A percentile compares a stretch with the other conserved stretches of the same genome.
These are phyloP conservation scores for Caenorhabditis auriculariae DNA, from an alignment of 2,888 invertebrate species.

Conservation along the genomic window DNA sequence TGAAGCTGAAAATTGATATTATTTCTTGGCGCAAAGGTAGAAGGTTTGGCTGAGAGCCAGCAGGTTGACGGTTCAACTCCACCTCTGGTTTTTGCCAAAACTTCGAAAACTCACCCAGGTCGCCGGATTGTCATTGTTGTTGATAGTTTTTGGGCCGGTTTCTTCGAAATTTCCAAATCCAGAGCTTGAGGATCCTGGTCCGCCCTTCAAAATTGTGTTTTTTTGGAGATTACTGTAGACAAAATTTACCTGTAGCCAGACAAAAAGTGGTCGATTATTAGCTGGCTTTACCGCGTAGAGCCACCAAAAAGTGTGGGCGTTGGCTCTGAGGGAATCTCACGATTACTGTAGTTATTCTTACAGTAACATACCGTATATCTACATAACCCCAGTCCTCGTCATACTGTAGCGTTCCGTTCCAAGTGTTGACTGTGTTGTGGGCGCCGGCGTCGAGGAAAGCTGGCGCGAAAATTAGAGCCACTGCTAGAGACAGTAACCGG, in stretches of 20 bases:
- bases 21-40: not conserved
- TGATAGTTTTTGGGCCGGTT: constrained; percentile 76
- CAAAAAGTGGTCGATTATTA: constrained; percentile 72
- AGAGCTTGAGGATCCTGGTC: constrained; percentile 80
- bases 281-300: constrained; percentile 71
- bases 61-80: too few relatives aligned
- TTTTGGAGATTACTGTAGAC: not conserved
- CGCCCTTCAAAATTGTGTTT: too few relatives aligned
- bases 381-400: constrained; percentile 46
- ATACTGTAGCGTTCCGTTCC: constrained; percentile 36
- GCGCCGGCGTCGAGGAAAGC: too few relatives aligned
- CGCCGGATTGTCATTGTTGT: constrained; percentile 74
- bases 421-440: constrained; percentile 42
- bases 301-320: constrained; percentile 70
- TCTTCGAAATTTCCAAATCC: constrained; percentile 86
- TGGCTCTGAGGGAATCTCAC: constrained; percentile 6
- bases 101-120: constrained; percentile 74
- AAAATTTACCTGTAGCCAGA: constrained; percentile 74
- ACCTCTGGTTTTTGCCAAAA: not conserved
- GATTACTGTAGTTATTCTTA: not conserved
- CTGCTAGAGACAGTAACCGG: too few relatives aligned
- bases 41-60: not conserved
- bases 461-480: too few relatives aligned
- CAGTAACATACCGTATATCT: constrained; percentile 17
- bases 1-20: constrained; percentile 69